These are phyloP conservation scores for Carterocephalus palaemon DNA, from an alignment of 2,888 invertebrate species.

Conservation along the genomic window DNA sequence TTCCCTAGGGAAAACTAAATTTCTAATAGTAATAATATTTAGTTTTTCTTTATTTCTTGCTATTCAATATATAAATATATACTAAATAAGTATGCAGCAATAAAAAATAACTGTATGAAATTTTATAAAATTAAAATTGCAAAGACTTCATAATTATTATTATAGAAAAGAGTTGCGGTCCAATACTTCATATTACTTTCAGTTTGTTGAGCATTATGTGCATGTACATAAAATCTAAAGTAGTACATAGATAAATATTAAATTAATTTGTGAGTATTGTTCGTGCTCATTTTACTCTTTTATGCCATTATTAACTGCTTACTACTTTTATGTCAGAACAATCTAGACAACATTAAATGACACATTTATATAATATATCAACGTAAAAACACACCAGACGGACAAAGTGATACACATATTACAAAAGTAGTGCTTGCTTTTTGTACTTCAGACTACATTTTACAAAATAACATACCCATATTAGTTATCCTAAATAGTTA, in stretches of 20 bases:
- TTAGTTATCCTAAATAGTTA: slow-evolving; percentile 21
- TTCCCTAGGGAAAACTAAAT: no score
- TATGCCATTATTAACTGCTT: slow-evolving; percentile 42
- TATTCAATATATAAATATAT: no score
- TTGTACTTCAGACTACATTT: slow-evolving; percentile 51
- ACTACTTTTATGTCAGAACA: slow-evolving; percentile 1
- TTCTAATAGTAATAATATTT: no score
- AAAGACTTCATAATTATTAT: no score
- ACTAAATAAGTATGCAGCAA: no score
- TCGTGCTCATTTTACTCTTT: slow-evolving; percentile 63
- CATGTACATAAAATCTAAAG: background rate
- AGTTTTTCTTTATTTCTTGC: no score
- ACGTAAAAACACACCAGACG: slow-evolving; percentile 5
- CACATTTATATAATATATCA: background rate
- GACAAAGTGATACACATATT: slow-evolving; percentile 37
- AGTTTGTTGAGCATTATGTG: no score
- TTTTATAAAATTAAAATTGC: no score
- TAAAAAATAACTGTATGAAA: no score
- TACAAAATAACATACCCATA: slow-evolving; percentile 32
- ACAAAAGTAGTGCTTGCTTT: slow-evolving; percentile 43
- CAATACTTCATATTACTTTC: background rate
- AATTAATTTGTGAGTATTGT: slow-evolving; percentile 58
- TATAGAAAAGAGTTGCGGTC: slow-evolving; percentile 4
- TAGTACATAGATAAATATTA: background rate
- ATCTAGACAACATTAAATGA: background rate